phyloP scores from a whole-genome alignment of 2,797 vertebrate species.

The Cuniculus paca region DNA sequence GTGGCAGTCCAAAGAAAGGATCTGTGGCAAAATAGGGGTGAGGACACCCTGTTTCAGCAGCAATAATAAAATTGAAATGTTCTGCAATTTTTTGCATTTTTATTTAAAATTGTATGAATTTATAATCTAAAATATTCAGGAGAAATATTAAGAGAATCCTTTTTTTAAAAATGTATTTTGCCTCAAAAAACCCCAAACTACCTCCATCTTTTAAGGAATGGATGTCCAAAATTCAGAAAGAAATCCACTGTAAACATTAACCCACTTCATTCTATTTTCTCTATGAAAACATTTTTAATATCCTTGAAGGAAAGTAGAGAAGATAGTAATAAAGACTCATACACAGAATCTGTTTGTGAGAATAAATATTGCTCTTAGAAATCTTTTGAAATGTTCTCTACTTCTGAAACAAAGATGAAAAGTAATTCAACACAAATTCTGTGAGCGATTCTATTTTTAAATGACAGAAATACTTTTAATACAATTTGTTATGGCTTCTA shows the following conservation, averaged over 20 bases:
- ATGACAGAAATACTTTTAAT: constrained; percentile 18
- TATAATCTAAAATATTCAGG: constrained; percentile 28
- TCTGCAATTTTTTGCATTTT: not conserved
- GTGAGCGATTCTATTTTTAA: constrained; percentile 54
- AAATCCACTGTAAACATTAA: not conserved
- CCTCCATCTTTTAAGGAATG: constrained; percentile 59
- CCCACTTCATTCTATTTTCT: constrained; percentile 58
- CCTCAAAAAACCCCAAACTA: not conserved
- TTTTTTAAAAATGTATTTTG: constrained; percentile 21
- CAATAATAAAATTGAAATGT: not conserved
- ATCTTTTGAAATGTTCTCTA: constrained; percentile 60
- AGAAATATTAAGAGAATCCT: constrained; percentile 35
- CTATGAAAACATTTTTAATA: constrained; percentile 69
- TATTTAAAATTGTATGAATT: not conserved
- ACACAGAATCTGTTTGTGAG: not conserved
- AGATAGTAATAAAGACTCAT: constrained; percentile 62
- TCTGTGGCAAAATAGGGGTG: not conserved
- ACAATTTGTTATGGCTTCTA: not conserved
- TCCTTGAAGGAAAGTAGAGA: constrained; percentile 71
- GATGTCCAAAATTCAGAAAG: constrained; percentile 66
- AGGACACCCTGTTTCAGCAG: not conserved
- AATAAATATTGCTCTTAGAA: constrained; percentile 70
- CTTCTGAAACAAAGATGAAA: constrained; percentile 36
- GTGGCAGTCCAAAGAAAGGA: not conserved
- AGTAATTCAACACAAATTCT: constrained; percentile 37